Evolutionary conservation across 1,140 invertebrate genomes (phyloP).

Genomic region (Agrypnia vestita): DNA sequence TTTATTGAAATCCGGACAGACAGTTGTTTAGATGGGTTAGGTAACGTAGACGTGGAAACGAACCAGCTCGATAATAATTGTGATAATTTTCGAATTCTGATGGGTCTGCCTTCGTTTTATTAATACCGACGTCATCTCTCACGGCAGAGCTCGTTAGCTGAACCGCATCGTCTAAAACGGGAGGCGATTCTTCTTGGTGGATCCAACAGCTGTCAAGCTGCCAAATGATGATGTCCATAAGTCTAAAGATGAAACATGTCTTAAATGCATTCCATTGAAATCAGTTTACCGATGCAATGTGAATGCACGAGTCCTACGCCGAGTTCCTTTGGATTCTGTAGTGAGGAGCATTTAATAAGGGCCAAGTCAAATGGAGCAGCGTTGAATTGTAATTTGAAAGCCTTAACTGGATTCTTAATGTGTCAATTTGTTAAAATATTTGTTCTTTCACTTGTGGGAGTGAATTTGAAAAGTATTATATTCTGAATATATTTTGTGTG

Average conservation of each 20-base stretch:
- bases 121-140: constrained; percentile 26
- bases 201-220: constrained; percentile 15
- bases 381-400: no score
- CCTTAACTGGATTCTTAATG: no score
- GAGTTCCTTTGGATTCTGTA: no score
- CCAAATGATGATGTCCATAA: constrained; percentile 28
- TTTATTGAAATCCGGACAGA: no score
- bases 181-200: background rate
- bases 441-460: no score
- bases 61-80: background rate
- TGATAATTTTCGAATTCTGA: background rate
- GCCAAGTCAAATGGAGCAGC: no score
- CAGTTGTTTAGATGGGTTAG: no score
- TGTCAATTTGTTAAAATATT: no score
- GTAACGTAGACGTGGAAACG: no score
- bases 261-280: constrained; percentile 30
- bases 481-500: no score
- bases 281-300: constrained; percentile 14
- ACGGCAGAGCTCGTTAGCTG: constrained; percentile 21
- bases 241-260: constrained; percentile 30
- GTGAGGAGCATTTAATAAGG: no score
- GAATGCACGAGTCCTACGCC: background rate
- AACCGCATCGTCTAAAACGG: constrained; percentile 20
- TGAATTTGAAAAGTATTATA: no score
- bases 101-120: background rate